Evolutionary conservation across 1,140 invertebrate genomes (phyloP).

Genomic region (Drosophila orena): DNA sequence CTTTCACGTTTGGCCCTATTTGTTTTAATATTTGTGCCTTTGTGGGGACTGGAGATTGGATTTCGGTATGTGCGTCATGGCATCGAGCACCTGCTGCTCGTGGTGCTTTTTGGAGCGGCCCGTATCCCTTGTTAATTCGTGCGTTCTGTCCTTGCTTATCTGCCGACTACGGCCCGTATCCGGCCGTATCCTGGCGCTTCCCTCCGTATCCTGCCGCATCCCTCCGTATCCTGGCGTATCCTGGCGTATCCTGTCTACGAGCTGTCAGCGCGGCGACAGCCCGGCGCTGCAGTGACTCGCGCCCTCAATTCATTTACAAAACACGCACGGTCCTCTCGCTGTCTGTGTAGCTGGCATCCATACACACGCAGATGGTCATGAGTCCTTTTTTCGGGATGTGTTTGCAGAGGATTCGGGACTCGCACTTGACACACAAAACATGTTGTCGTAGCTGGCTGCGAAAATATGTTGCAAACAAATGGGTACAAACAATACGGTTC

Average conservation of each 20-base stretch:
- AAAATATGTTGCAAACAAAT: constrained; percentile 53
- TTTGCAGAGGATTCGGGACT: constrained; percentile 53
- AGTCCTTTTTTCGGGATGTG: constrained; percentile 35
- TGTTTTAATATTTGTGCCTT: constrained; percentile 59
- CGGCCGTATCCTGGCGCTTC: constrained; percentile 5
- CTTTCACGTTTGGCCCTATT: constrained; percentile 46
- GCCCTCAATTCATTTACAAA: constrained; percentile 69
- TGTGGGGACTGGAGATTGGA: constrained; percentile 39
- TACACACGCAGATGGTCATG: constrained; percentile 2
- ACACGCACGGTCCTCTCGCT: constrained; percentile 54
- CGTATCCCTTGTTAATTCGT: constrained; percentile 70
- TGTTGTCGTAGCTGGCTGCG: constrained; percentile 32
- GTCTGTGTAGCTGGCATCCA: constrained; percentile 45
- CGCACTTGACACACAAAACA: constrained; percentile 69
- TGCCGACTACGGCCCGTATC: constrained; percentile 16
- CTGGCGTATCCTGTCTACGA: constrained; percentile 55
- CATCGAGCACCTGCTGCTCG: constrained; percentile 65
- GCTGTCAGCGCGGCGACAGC: constrained; percentile 63
- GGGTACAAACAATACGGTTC: constrained; percentile 40
- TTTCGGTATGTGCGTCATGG: constrained; percentile 73
- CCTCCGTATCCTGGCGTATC: constrained; percentile 10
- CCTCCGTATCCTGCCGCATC: constrained; percentile 21
- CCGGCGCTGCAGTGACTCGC: constrained; percentile 39
- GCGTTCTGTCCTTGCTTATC: constrained; percentile 64
- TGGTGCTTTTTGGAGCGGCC: constrained; percentile 22